Evolutionary conservation across 2,888 invertebrate genomes (phyloP).

Genomic region (Eristalis tenax): DNA sequence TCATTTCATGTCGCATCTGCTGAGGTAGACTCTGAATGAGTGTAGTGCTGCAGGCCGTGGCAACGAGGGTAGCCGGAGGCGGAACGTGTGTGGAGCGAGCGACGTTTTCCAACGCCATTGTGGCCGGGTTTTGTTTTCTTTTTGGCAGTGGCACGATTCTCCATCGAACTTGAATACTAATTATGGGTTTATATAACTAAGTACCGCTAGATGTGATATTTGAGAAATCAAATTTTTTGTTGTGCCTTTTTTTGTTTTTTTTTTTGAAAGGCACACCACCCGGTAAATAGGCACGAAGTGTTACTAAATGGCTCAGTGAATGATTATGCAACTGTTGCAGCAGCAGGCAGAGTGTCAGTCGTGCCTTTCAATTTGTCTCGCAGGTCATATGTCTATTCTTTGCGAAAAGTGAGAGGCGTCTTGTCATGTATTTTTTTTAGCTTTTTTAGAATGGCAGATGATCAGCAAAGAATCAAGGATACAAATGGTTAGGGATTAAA

Average conservation of each 20-base stretch:
- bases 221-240: not conserved
- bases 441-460: slow-evolving; percentile 14
- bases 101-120: slow-evolving; percentile 30
- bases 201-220: slow-evolving; percentile 26
- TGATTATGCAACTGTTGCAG: slow-evolving; percentile 13
- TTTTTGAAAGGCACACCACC: slow-evolving; percentile 34
- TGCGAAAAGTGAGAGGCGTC: slow-evolving; percentile 9
- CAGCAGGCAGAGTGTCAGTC: not conserved
- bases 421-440: too few species aligned
- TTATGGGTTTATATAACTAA: slow-evolving; percentile 50
- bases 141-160: slow-evolving; percentile 61
- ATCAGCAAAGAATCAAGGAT: not conserved
- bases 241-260: not conserved
- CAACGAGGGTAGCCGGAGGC: not conserved
- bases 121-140: slow-evolving; percentile 14
- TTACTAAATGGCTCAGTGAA: slow-evolving; percentile 11
- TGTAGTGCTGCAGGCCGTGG: not conserved
- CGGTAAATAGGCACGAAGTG: slow-evolving; percentile 4
- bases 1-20: not conserved
- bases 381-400: not conserved
- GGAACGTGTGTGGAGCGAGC: not conserved
- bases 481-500: not conserved
- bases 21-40: not conserved
- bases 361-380: slow-evolving; percentile 24
- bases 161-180: slow-evolving; percentile 60